Evolutionary conservation across 2,797 vertebrate species (phyloP).

Genomic region (Galago senegalensis): DNA sequence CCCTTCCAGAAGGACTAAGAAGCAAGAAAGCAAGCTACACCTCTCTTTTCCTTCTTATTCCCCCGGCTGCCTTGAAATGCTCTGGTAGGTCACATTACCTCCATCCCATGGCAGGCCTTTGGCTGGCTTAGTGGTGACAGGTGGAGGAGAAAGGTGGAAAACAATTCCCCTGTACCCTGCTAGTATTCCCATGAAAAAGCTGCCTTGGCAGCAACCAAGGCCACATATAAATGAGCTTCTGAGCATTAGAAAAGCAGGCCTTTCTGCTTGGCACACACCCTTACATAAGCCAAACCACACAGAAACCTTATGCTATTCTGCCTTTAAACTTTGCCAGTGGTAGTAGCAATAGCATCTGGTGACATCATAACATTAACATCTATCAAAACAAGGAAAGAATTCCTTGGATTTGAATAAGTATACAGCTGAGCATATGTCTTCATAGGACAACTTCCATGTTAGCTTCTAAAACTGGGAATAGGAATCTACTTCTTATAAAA

Average conservation of each 20-base stretch:
- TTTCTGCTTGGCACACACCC: neutral
- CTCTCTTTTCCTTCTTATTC: neutral
- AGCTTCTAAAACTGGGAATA: constrained; percentile 52
- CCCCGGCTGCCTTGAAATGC: neutral
- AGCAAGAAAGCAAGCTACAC: neutral
- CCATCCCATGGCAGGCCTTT: neutral
- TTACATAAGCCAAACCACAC: constrained; percentile 38
- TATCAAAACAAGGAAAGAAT: constrained; percentile 8
- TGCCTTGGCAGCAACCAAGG: neutral
- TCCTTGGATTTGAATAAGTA: neutral
- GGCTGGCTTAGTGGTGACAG: neutral
- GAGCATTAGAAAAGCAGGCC: neutral
- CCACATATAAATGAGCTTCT: neutral
- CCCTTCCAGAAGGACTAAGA: neutral
- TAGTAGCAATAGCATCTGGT: constrained; percentile 24
- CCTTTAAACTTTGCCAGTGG: constrained; percentile 14
- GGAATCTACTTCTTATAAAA: constrained; percentile 29
- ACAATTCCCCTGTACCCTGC: neutral
- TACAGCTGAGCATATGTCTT: constrained; percentile 59
- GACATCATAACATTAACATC: neutral
- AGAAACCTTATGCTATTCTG: neutral
- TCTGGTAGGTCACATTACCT: neutral
- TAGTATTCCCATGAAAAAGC: neutral
- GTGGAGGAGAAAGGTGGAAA: neutral
- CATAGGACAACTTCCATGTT: constrained; percentile 53